These are phyloP conservation scores for Caenorhabditis uteleia DNA, from an alignment of 2,888 invertebrate genomes.

Conservation along the genomic window DNA sequence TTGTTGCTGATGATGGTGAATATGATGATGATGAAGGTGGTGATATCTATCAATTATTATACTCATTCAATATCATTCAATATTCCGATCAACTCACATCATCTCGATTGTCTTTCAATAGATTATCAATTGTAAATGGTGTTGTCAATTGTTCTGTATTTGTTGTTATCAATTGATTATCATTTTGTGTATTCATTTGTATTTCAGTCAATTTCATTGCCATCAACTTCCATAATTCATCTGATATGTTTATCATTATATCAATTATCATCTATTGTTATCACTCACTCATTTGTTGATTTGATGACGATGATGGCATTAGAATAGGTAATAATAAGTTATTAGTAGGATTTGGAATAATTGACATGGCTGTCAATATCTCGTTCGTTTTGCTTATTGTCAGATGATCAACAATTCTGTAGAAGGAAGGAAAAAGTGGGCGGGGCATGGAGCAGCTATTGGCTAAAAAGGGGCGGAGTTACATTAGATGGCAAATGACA, in stretches of 20 bases:
- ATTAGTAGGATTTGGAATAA: too few species aligned
- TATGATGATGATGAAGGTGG: slow-evolving; percentile 23
- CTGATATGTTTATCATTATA: neutral
- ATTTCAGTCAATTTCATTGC: too few species aligned
- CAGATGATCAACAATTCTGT: too few species aligned
- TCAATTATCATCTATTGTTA: neutral
- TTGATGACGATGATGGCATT: too few species aligned
- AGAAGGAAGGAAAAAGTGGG: too few species aligned
- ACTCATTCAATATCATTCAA: neutral
- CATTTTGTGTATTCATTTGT: neutral
- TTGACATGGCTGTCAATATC: too few species aligned
- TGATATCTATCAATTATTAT: neutral
- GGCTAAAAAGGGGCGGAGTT: too few species aligned
- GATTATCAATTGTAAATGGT: slow-evolving; percentile 23
- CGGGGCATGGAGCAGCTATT: too few species aligned
- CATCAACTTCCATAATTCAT: slow-evolving; percentile 1
- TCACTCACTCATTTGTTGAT: neutral
- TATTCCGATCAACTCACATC: slow-evolving; percentile 5
- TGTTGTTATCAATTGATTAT: too few species aligned
- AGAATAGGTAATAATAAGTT: too few species aligned
- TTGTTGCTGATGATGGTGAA: slow-evolving; percentile 10
- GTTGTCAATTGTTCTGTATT: neutral
- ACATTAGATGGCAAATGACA: too few species aligned
- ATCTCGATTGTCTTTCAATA: slow-evolving; percentile 13
- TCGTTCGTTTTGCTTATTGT: too few species aligned